phyloP scores from a whole-genome alignment of 2,113 vertebrate species.

The Orcinus orca region DNA sequence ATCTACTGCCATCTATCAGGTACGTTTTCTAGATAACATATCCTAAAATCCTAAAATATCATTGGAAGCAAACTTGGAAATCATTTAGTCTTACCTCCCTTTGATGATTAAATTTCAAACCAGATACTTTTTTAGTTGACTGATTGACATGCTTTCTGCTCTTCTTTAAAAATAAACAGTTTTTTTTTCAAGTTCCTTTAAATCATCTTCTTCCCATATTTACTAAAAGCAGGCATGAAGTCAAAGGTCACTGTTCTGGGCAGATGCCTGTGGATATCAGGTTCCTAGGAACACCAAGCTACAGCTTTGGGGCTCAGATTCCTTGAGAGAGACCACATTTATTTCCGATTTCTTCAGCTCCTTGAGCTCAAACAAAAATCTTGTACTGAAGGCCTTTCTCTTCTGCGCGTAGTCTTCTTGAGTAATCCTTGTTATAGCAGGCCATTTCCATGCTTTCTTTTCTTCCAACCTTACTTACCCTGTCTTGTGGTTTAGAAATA shows the following conservation, averaged over 20 bases:
- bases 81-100: not conserved
- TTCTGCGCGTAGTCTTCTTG: conserved; percentile 2
- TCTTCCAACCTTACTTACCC: not conserved
- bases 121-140: not conserved
- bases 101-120: conserved; percentile 55
- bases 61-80: conserved; percentile 15
- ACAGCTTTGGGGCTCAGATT: conserved; percentile 35
- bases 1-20: not conserved
- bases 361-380: not conserved
- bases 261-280: conserved; percentile 29
- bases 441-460: not conserved
- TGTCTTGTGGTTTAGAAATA: not conserved
- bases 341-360: conserved; percentile 37
- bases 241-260: conserved; percentile 46
- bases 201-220: conserved; percentile 54
- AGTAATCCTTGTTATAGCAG: not conserved
- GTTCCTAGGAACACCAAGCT: conserved; percentile 40
- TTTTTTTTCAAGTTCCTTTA: conserved; percentile 16
- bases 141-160: conserved; percentile 25
- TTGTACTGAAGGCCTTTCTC: not conserved
- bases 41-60: not conserved
- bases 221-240: conserved; percentile 48
- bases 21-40: not conserved
- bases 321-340: not conserved
- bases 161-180: not conserved